Base-by-base conservation (phyloP, 1,140 invertebrate species). In the Drosophila arawakana region DNA sequence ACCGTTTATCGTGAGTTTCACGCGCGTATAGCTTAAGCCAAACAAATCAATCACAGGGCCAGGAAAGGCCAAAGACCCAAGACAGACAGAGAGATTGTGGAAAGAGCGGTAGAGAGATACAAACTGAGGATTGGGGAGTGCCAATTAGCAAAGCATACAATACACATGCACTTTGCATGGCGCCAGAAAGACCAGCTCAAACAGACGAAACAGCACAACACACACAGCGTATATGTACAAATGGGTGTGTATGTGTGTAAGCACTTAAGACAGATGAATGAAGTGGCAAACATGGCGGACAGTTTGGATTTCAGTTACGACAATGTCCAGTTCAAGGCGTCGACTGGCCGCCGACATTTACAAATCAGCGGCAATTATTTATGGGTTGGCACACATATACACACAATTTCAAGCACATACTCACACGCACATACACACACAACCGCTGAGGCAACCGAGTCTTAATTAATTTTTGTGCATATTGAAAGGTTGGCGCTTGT, bases 181-280 rank as follows among this genome's bases (percentile, higher is more conserved):
- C 74, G 81, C 79, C 81, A 78, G 74, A 57, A 55, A 57, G 78
- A 66, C 81, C 11, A 39, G 37, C 7, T 9, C 37, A 39, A 39
- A 39, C 37, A 39, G 37, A 39, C 37, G 37, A 39, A 39, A 39
- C 37, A 55, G 39, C 43, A n/a, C 65, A 50, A 21, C 21, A 34
- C 41, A 25, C 46, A 18, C 59, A 61, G 52, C 58, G 37, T 30
- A 15, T 21, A 18, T 44, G 37, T 44, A 49, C 50, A 62, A 46
- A 58, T 66, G 60, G 46, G 13, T 25, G 13, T 68, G 9, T 9
- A 1, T 49, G 47, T 6, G 4, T 21, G 25, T 76, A 80, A 85
- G 82, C 82, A 81, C 79, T 85, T 86, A 86, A 86, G 83, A 82
- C 83, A 86, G 83, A 86, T 88, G 82, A 81, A 86, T 86, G 83